Evolutionary conservation across 2,888 invertebrate species (phyloP).

Genomic region (Nomada hirtipes): DNA sequence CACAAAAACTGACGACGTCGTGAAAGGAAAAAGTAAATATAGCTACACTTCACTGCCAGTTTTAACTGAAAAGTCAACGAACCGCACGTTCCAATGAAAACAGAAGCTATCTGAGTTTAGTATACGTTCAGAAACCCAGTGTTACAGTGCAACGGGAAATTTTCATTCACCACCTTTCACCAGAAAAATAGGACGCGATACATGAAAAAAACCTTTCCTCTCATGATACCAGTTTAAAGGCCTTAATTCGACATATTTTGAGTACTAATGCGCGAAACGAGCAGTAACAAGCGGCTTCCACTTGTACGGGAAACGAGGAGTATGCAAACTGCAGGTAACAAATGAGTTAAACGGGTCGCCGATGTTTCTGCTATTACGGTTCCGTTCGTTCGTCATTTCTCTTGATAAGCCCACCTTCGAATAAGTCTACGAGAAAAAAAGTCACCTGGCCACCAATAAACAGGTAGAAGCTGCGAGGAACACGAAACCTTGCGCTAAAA

Average conservation of each 20-base stretch:
- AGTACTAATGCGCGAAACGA: constrained; percentile 36
- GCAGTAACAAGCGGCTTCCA: constrained; percentile 17
- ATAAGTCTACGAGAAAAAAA: constrained; percentile 1
- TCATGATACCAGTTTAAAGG: not conserved
- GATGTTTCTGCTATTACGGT: constrained; percentile 47
- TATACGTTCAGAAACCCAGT: not conserved
- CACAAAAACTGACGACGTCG: too few species aligned
- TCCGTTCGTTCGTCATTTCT: constrained; percentile 42
- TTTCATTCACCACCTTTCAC: not conserved
- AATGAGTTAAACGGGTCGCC: constrained; percentile 37
- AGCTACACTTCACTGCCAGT: not conserved
- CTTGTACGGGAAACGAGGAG: constrained; percentile 8
- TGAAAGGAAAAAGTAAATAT: too few species aligned
- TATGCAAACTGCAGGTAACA: constrained; percentile 9
- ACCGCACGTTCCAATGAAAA: too few species aligned
- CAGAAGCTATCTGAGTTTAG: not conserved
- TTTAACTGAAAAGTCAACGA: not conserved
- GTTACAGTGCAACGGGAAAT: too few species aligned
- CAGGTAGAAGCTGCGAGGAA: not conserved
- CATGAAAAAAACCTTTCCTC: constrained; percentile 22
- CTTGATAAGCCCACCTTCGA: constrained; percentile 16
- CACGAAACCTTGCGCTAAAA: constrained; percentile 27
- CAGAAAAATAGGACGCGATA: constrained; percentile 25
- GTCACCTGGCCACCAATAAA: not conserved
- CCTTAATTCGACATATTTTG: constrained; percentile 8